Base-by-base conservation (phyloP, 2,888 invertebrate genomes). In the Periphyllus acericola region DNA sequence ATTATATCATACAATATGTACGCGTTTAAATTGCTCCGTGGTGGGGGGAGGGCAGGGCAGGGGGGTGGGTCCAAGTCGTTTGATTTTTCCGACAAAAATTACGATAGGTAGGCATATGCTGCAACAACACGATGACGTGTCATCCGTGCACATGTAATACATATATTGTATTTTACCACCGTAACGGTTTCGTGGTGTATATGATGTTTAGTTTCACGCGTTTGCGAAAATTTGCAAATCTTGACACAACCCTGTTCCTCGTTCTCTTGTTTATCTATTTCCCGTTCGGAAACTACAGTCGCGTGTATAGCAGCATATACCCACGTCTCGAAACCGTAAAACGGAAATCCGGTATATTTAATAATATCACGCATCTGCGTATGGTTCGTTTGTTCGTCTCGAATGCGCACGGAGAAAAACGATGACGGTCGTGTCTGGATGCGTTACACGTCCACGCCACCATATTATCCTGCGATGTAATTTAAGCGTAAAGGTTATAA, bases 71-170 rank as follows among this genome's bases (percentile, higher is more conserved):
- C n/a, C n/a, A 29, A 66, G 11, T 80, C n/a, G 34, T 80, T 80
- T 60, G 34, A 34, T 80, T 80, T 79, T 80, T 80, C 36, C 36
- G n/a, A 80, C 79, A 19, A 80, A 80, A 79, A 34, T n/a, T 55
- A 55, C 55, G 3, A 55, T 6, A 34, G 21, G 25, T 25, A 60
- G 55, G 4, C 6, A 55, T 3, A 21, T 21, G 21, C 1, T 46
- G n/a, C n/a, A n/a, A n/a, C n/a, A n/a, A n/a, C n/a, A n/a, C n/a
- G n/a, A n/a, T n/a, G n/a, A n/a, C n/a, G n/a, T n/a, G n/a, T n/a
- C n/a, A n/a, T n/a, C n/a, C n/a, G n/a, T n/a, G n/a, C n/a, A n/a
- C n/a, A n/a, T n/a, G n/a, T n/a, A n/a, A n/a, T n/a, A n/a, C n/a
- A n/a, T n/a, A n/a, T n/a, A n/a, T n/a, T n/a, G n/a, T n/a, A n/a